These are phyloP conservation scores for Gallinago solitaria DNA, from an alignment of 2,797 vertebrate species.

Conservation along the genomic window DNA sequence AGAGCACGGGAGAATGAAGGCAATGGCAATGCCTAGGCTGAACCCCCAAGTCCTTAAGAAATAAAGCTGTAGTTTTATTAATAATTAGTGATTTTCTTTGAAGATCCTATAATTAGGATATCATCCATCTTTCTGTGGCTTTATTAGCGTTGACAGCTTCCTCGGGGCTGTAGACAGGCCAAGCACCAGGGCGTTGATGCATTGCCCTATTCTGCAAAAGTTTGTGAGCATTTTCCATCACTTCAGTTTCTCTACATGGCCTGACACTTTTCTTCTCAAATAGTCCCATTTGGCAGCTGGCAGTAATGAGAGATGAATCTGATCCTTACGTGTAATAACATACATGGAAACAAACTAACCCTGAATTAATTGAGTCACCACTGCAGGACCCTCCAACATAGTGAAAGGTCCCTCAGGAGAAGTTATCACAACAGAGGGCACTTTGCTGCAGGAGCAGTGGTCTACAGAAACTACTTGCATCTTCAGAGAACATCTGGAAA, in stretches of 20 bases:
- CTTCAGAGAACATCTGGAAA: neutral
- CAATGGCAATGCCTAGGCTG: neutral
- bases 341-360: neutral
- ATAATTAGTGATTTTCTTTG: neutral
- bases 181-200: neutral
- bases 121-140: neutral
- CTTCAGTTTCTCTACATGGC: neutral
- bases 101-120: neutral
- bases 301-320: neutral
- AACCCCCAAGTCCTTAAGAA: neutral
- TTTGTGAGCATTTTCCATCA: neutral
- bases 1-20: no score
- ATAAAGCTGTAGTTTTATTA: neutral
- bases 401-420: neutral
- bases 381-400: neutral
- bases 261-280: neutral
- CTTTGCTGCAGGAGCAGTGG: neutral
- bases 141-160: neutral
- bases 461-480: neutral
- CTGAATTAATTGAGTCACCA: neutral
- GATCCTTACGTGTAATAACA: neutral
- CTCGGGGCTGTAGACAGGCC: neutral
- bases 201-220: neutral
- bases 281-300: neutral
- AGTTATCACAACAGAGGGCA: neutral